These are phyloP conservation scores for Drosophila sulfurigaster DNA, from an alignment of 1,140 invertebrate genomes.

Conservation along the genomic window DNA sequence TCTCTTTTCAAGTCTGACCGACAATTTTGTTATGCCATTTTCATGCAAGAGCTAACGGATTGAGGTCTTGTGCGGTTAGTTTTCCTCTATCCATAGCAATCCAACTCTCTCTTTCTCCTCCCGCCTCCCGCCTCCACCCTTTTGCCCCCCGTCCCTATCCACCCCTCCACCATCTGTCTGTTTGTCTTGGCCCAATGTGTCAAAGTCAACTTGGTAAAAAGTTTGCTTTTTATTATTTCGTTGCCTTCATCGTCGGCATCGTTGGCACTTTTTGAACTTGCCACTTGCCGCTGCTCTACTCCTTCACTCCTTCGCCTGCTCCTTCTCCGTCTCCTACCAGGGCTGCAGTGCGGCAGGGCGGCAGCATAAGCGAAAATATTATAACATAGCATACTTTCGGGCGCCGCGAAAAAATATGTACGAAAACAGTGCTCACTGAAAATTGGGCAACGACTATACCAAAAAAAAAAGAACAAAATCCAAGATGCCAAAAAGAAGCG, in stretches of 20 bases:
- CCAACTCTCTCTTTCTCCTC: not conserved
- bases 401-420: conserved; percentile 43
- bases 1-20: conserved; percentile 4
- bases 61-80: conserved; percentile 28
- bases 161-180: conserved; percentile 21
- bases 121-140: not conserved
- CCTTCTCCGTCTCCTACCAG: not conserved
- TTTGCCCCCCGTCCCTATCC: not conserved
- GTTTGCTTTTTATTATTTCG: conserved; percentile 80
- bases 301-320: not conserved
- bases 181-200: conserved; percentile 78
- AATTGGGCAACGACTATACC: conserved; percentile 56
- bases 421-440: conserved; percentile 37
- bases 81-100: not conserved
- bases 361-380: conserved; percentile 48
- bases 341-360: not conserved
- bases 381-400: conserved; percentile 57
- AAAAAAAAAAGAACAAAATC: conserved; percentile 18
- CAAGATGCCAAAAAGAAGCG: conserved; percentile 23
- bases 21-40: conserved; percentile 66
- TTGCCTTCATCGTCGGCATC: conserved; percentile 56
- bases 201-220: conserved; percentile 80
- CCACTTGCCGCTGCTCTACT: conserved; percentile 24
- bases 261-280: conserved; percentile 70
- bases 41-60: conserved; percentile 55